phyloP scores from a whole-genome alignment of 1,140 invertebrate species.

The Hermetia illucens region DNA sequence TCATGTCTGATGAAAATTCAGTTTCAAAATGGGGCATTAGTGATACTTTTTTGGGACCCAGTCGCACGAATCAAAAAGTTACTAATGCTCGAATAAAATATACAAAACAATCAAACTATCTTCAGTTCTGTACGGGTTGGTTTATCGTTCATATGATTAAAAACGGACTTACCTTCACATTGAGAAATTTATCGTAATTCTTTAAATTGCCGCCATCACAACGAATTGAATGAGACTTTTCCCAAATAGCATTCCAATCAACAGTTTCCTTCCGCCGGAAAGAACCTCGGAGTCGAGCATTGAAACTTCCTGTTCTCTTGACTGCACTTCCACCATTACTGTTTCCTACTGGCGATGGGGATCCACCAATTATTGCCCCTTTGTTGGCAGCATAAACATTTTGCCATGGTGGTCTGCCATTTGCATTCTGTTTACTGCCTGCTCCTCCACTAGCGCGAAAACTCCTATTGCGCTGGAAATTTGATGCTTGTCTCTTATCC shows the following conservation, averaged over 20 bases:
- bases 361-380: conserved; percentile 30
- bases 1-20: too few relatives aligned
- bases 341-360: conserved; percentile 25
- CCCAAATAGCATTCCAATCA: conserved; percentile 3
- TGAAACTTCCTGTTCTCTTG: conserved; percentile 1
- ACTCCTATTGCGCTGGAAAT: conserved; percentile 5
- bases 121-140: too few relatives aligned
- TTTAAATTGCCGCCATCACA: neutral
- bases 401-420: conserved; percentile 1
- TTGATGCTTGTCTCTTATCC: conserved; percentile 11
- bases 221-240: neutral
- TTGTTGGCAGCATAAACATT: conserved; percentile 21
- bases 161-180: neutral
- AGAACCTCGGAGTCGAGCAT: conserved; percentile 1
- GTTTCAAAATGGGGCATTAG: too few relatives aligned
- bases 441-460: neutral
- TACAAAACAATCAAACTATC: too few relatives aligned
- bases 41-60: too few relatives aligned
- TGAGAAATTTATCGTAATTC: neutral
- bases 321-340: neutral
- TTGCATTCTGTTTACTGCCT: neutral
- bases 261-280: conserved; percentile 2
- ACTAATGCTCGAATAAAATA: too few relatives aligned
- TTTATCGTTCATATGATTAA: neutral
- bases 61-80: too few relatives aligned